These are phyloP conservation scores for Athrips mouffetella DNA, from an alignment of 2,888 invertebrate genomes.

Conservation along the genomic window DNA sequence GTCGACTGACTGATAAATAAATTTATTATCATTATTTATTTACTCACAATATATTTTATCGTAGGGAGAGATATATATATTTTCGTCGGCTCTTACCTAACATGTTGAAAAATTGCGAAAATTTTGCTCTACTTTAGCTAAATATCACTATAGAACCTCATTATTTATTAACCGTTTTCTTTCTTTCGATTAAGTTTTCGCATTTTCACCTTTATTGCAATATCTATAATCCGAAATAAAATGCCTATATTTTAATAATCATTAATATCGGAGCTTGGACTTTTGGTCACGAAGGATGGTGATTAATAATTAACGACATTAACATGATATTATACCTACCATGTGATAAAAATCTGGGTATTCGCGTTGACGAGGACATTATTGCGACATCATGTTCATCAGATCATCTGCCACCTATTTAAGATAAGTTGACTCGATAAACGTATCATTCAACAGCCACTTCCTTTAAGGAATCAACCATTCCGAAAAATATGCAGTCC, in stretches of 20 bases:
- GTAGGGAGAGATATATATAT: too few relatives aligned
- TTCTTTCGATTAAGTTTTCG: too few relatives aligned
- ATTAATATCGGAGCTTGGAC: neutral
- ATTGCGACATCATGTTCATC: conserved; percentile 14
- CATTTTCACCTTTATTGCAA: neutral
- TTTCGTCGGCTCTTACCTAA: too few relatives aligned
- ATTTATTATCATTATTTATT: too few relatives aligned
- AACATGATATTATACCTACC: neutral
- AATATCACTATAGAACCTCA: too few relatives aligned
- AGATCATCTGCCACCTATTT: conserved; percentile 20
- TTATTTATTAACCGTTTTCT: too few relatives aligned
- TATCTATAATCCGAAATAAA: neutral
- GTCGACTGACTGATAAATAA: too few relatives aligned
- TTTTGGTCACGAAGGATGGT: neutral
- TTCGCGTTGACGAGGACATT: conserved; percentile 11
- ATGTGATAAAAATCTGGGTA: neutral
- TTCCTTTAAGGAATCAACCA: conserved; percentile 16
- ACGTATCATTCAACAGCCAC: conserved; percentile 18
- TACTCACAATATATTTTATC: too few relatives aligned
- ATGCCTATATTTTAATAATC: neutral
- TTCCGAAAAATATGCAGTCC: conserved; percentile 37
- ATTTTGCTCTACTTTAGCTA: too few relatives aligned
- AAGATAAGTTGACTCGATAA: conserved; percentile 15
- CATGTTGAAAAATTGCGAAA: too few relatives aligned
- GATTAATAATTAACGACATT: conserved; percentile 6